Percentiles rank a stretch among this genome's conserved stretches.
These are phyloP conservation scores for Hydropotes inermis DNA, from an alignment of 2,113 vertebrate genomes.

Conservation along the genomic window DNA sequence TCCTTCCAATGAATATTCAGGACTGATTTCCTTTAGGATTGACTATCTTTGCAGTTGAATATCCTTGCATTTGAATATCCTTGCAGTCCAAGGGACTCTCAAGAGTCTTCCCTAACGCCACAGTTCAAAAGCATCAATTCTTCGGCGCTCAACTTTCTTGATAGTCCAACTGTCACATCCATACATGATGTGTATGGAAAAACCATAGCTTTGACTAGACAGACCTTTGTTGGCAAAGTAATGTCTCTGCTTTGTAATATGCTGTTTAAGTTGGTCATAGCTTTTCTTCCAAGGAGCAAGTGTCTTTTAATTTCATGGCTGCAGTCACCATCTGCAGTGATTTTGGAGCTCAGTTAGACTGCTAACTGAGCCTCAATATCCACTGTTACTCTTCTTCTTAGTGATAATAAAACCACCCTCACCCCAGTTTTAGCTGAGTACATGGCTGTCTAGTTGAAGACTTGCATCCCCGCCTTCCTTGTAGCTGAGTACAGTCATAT, in stretches of 20 bases:
- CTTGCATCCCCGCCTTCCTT: not conserved
- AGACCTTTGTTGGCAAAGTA: not conserved
- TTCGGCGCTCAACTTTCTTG: accelerated
- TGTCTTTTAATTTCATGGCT: not conserved
- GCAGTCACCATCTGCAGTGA: not conserved
- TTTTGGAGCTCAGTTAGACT: not conserved
- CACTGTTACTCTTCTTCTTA: not conserved
- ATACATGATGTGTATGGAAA: not conserved
- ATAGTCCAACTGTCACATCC: not conserved
- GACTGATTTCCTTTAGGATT: not conserved
- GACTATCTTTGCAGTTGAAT: too few relatives aligned
- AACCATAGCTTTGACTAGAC: not conserved
- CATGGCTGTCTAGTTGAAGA: not conserved
- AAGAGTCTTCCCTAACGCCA: not conserved
- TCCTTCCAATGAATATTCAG: not conserved
- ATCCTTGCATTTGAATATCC: not conserved
- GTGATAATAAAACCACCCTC: not conserved
- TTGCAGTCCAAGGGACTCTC: not conserved
- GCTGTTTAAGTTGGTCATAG: not conserved
- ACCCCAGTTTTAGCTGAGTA: not conserved
- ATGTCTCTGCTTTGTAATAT: not conserved
- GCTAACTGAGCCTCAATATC: not conserved
- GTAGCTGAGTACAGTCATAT: not conserved
- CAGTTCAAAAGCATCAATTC: not conserved
- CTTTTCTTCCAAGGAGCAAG: not conserved